Percentiles rank a stretch among this genome's conserved stretches.
Conservation (phyloP, 2,797 vertebrate genomes). For the Aplochiton taeniatus region DNA sequence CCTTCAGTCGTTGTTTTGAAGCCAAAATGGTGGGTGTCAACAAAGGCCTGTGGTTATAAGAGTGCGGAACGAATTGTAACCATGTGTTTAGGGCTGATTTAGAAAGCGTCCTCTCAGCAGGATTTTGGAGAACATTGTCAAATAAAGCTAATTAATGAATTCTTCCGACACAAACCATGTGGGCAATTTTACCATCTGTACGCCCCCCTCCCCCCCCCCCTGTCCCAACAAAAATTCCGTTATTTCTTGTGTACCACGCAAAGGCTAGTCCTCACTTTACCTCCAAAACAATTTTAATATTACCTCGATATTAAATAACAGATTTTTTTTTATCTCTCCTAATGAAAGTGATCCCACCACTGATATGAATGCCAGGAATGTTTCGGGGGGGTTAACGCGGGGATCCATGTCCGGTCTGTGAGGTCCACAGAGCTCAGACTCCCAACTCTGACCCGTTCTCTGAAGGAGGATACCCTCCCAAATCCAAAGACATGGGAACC, state of each 20-base stretch:
- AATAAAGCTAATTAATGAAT: not conserved
- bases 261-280: no score
- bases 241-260: no score
- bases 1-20: not conserved
- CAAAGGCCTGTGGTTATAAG: not conserved
- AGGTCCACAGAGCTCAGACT: conserved; percentile 13
- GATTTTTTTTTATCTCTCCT: conserved; percentile 6
- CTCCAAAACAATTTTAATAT: not conserved
- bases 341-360: conserved; percentile 18
- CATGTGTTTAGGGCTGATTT: not conserved
- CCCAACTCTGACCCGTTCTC: conserved; percentile 21
- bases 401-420: not conserved
- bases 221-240: no score
- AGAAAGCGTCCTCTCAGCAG: not conserved
- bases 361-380: conserved; percentile 11
- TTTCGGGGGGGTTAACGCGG: conserved; percentile 22
- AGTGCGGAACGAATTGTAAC: not conserved
- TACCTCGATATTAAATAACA: not conserved
- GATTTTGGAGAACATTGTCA: not conserved
- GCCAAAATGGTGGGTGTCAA: not conserved
- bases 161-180: not conserved
- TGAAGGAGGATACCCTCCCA: conserved; percentile 25
- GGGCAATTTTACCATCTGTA: no score
- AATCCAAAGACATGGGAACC: conserved; percentile 43
- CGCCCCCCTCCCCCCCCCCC: no score